phyloP scores from a whole-genome alignment of 2,113 vertebrate genomes.

The Salvelinus fontinalis region DNA sequence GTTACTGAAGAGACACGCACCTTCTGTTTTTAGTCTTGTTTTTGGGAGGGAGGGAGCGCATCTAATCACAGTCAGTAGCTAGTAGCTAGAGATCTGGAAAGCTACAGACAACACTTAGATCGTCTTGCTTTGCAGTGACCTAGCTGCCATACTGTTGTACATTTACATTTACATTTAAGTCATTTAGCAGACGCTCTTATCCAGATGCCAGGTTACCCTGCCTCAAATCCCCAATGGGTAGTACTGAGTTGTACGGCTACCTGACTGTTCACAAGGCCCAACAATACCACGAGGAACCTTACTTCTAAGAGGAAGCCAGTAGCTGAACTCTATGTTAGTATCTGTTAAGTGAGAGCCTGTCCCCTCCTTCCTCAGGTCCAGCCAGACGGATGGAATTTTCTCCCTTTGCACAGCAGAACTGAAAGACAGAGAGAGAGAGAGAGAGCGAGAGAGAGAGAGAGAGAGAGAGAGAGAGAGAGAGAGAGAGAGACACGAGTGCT shows the following conservation, averaged over 20 bases:
- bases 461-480: not conserved
- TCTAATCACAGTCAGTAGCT: not conserved
- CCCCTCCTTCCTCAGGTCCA: no score
- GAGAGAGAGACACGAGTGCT: not conserved
- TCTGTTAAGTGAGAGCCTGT: no score
- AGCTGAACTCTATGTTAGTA: no score
- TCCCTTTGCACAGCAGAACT: conserved; percentile 12
- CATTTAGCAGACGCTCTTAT: no score
- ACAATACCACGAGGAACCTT: no score
- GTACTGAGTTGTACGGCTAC: not conserved
- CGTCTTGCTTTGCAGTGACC: not conserved
- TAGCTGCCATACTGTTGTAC: not conserved
- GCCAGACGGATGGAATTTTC: not conserved
- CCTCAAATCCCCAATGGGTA: no score
- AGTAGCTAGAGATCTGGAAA: not conserved
- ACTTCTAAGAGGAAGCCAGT: no score
- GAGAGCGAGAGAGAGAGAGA: not conserved
- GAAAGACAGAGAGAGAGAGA: not conserved
- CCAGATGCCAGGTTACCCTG: not conserved
- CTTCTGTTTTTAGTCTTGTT: conserved; percentile 44
- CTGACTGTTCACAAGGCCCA: no score
- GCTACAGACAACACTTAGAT: not conserved
- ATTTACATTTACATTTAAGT: no score
- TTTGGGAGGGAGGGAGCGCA: not conserved
- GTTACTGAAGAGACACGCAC: conserved; percentile 39